These are phyloP conservation scores for Penaeus chinensis DNA, from an alignment of 1,140 invertebrate genomes.

Conservation along the genomic window DNA sequence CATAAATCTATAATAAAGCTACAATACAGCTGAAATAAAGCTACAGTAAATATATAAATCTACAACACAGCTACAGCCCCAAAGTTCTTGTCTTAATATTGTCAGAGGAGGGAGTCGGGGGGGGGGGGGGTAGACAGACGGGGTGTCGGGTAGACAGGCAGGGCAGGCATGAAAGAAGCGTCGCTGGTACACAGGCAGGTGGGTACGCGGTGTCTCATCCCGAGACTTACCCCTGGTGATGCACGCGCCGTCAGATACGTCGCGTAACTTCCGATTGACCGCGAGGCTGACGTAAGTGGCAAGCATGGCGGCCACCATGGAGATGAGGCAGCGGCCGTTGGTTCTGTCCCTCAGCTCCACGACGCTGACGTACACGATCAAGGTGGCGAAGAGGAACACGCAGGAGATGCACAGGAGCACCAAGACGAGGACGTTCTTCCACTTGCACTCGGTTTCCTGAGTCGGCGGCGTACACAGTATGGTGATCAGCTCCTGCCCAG, in stretches of 20 bases:
- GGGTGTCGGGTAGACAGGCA: no score
- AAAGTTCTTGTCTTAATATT: no score
- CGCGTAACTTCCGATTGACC: background rate
- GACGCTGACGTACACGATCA: slow-evolving; percentile 43
- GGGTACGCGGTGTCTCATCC: no score
- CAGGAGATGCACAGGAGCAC: slow-evolving; percentile 32
- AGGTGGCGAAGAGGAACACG: slow-evolving; percentile 40
- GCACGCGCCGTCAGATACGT: background rate
- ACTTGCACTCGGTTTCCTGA: background rate
- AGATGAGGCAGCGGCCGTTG: slow-evolving; percentile 48
- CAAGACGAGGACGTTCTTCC: background rate
- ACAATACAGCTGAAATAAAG: no score
- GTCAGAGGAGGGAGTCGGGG: no score
- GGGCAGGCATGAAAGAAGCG: no score
- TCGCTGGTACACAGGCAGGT: no score
- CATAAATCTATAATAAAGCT: no score
- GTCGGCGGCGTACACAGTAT: background rate
- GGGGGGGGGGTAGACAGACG: no score
- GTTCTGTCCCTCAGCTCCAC: slow-evolving; percentile 44
- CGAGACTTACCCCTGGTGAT: slow-evolving; percentile 13
- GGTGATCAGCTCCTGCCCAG: background rate
- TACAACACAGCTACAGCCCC: no score
- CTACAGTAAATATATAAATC: no score
- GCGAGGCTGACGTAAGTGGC: slow-evolving; percentile 21
- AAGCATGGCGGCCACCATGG: slow-evolving; percentile 46